phyloP scores from a whole-genome alignment of 2,888 invertebrate species.

The Taenaris catops region DNA sequence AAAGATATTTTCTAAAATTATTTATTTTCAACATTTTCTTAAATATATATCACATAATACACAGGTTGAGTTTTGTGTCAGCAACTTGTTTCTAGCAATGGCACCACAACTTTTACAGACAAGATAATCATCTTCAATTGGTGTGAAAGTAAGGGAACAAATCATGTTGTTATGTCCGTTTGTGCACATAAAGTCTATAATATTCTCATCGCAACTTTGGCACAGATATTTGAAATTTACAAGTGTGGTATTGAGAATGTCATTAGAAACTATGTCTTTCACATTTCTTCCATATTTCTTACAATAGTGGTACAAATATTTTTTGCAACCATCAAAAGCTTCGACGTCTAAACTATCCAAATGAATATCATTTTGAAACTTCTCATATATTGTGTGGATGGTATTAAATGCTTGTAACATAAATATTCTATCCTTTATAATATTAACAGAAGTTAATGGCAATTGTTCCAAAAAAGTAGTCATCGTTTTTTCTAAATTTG shows the following conservation, averaged over 20 bases:
- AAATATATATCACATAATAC: conserved; percentile 56
- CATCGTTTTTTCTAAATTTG: conserved; percentile 36
- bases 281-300: conserved; percentile 37
- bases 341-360: conserved; percentile 37
- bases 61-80: conserved; percentile 40
- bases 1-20: neutral
- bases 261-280: conserved; percentile 28
- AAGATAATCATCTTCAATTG: conserved; percentile 49
- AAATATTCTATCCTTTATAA: conserved; percentile 48
- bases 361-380: conserved; percentile 24
- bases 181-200: conserved; percentile 46
- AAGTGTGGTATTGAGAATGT: conserved; percentile 23
- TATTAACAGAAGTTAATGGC: conserved; percentile 43
- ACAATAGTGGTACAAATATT: conserved; percentile 47
- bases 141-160: conserved; percentile 55
- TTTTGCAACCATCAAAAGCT: conserved; percentile 37
- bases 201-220: conserved; percentile 51
- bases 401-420: conserved; percentile 38
- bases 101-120: conserved; percentile 46
- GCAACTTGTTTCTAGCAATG: conserved; percentile 43
- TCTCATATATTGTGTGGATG: conserved; percentile 32
- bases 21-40: conserved; percentile 2
- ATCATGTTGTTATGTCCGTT: conserved; percentile 53
- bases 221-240: conserved; percentile 36
- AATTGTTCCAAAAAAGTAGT: conserved; percentile 27